These are phyloP conservation scores for Eupithecia exiguata DNA, from an alignment of 2,888 invertebrate species.

Conservation along the genomic window DNA sequence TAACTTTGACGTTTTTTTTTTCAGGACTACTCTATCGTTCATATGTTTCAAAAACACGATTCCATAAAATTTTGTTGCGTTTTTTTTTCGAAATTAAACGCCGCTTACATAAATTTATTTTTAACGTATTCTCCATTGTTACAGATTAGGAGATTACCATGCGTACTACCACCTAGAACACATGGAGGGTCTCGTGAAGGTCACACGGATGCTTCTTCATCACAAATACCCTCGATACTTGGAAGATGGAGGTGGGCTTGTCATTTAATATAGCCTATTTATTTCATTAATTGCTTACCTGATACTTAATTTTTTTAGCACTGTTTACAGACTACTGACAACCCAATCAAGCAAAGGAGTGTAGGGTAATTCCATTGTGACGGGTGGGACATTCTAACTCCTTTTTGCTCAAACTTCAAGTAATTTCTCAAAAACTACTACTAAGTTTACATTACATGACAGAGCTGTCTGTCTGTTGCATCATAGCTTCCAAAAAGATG, in stretches of 20 bases:
- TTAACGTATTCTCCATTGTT: background rate
- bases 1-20: no score
- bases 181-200: conserved; percentile 92
- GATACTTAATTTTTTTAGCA: conserved; percentile 29
- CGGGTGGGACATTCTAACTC: no score
- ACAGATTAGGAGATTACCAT: conserved; percentile 91
- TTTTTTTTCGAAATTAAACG: background rate
- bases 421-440: no score
- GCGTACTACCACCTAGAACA: conserved; percentile 95
- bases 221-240: conserved; percentile 91
- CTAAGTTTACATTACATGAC: no score
- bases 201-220: conserved; percentile 91
- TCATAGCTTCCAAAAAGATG: background rate
- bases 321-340: no score
- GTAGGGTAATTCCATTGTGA: no score
- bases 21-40: no score
- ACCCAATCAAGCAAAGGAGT: no score
- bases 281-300: no score
- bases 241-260: conserved; percentile 87
- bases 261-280: background rate
- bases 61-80: no score
- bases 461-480: background rate
- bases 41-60: no score
- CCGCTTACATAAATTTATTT: background rate
- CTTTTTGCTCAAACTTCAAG: no score